A percentile compares a stretch with the other conserved stretches of the same genome.
Evolutionary conservation across 2,113 vertebrate genomes (phyloP).

Genomic region (Carassius carassius): DNA sequence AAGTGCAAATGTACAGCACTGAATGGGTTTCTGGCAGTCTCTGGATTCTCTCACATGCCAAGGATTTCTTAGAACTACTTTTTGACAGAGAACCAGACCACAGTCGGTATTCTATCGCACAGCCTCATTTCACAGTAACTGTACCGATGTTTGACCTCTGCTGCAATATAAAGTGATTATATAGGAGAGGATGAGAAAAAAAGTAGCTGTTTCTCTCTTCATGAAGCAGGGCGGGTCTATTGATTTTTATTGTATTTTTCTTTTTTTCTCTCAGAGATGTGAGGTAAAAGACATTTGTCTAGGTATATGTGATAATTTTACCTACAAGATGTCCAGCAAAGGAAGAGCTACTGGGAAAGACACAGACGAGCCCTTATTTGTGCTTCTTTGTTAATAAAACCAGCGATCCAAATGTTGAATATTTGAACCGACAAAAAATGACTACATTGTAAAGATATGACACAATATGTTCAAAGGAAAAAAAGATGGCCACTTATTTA

Average conservation of each 20-base stretch:
- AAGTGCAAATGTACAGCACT: not conserved
- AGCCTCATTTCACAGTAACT: constrained; percentile 43
- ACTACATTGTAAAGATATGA: too few relatives aligned
- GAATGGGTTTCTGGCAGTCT: not conserved
- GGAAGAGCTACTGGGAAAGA: not conserved
- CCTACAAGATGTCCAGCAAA: not conserved
- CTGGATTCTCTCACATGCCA: constrained; percentile 17
- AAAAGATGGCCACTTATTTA: not conserved
- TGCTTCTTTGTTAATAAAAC: not conserved
- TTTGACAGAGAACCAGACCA: constrained; percentile 40
- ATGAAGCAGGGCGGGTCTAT: constrained; percentile 26
- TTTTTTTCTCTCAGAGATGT: not conserved
- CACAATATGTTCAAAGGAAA: too few relatives aligned
- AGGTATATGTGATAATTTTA: constrained; percentile 22
- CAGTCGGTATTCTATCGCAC: constrained; percentile 32
- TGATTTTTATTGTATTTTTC: constrained; percentile 21
- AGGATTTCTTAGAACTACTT: constrained; percentile 21
- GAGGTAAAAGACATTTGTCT: constrained; percentile 34
- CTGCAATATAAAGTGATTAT: constrained; percentile 40
- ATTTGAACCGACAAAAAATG: not conserved
- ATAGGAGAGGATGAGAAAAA: constrained; percentile 33
- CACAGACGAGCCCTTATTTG: not conserved
- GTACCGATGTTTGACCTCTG: constrained; percentile 38
- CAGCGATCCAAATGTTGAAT: not conserved
- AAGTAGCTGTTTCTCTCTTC: constrained; percentile 50